Percentiles rank a stretch among this genome's conserved stretches.
Conservation (phyloP, 2,888 invertebrate species). For the Caenorhabditis panamensis region DNA sequence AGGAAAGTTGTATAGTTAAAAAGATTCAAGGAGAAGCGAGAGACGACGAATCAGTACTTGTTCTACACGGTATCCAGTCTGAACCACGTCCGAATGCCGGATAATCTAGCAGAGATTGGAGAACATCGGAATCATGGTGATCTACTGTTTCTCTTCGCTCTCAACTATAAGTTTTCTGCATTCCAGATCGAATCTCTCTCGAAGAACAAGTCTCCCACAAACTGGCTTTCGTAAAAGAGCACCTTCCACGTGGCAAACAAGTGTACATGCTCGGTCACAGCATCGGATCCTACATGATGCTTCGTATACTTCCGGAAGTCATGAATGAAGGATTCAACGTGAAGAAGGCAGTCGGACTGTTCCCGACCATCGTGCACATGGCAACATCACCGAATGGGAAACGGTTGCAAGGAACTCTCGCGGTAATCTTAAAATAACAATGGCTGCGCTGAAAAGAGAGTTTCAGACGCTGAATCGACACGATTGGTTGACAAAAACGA, state of each 20-base stretch:
- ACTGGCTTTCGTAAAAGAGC: conserved; percentile 71
- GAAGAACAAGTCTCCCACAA: conserved; percentile 76
- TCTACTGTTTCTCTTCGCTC: background rate
- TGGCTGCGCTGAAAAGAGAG: no score
- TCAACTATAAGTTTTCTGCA: background rate
- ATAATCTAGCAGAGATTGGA: conserved; percentile 58
- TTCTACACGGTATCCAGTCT: conserved; percentile 75
- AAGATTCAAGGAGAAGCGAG: conserved; percentile 11
- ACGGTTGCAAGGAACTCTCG: conserved; percentile 64
- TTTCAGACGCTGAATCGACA: conserved; percentile 68
- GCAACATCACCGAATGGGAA: conserved; percentile 75
- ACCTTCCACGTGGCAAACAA: conserved; percentile 65
- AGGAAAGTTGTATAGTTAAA: background rate
- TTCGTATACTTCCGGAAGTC: conserved; percentile 68
- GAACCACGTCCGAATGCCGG: conserved; percentile 76
- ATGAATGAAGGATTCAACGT: conserved; percentile 67
- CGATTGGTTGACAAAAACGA: conserved; percentile 69
- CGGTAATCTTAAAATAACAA: no score
- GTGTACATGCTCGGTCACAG: conserved; percentile 76
- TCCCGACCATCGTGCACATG: conserved; percentile 78
- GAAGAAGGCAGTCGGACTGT: conserved; percentile 70
- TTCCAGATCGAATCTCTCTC: conserved; percentile 73
- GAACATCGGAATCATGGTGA: conserved; percentile 61
- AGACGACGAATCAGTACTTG: conserved; percentile 58
- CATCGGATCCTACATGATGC: conserved; percentile 76